These are phyloP conservation scores for Phania funesta DNA, from an alignment of 2,888 invertebrate species.

Conservation along the genomic window DNA sequence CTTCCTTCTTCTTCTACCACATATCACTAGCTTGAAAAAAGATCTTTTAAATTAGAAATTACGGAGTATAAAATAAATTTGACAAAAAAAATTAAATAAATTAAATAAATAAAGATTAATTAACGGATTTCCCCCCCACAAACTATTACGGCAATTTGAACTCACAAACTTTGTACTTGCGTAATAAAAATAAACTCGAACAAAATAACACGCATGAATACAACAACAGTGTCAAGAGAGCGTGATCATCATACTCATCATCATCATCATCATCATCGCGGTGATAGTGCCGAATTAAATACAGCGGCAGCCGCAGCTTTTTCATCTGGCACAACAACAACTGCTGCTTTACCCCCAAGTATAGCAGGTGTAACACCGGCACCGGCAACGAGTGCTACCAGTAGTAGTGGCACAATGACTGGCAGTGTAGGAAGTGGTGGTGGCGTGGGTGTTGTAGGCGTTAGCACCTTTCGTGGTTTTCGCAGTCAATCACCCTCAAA, in stretches of 20 bases:
- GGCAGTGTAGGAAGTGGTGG: slow-evolving; percentile 72
- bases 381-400: slow-evolving; percentile 61
- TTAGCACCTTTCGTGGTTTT: slow-evolving; percentile 74
- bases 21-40: slow-evolving; percentile 17
- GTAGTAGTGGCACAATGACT: slow-evolving; percentile 68
- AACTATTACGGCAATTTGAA: not conserved
- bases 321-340: slow-evolving; percentile 57
- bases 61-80: slow-evolving; percentile 15
- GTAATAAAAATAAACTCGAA: slow-evolving; percentile 8
- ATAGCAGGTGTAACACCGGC: slow-evolving; percentile 69
- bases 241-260: slow-evolving; percentile 73
- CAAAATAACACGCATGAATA: slow-evolving; percentile 60
- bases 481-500: slow-evolving; percentile 80
- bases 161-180: slow-evolving; percentile 7
- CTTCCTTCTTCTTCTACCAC: slow-evolving; percentile 20
- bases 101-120: slow-evolving; percentile 29
- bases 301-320: slow-evolving; percentile 71
- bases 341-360: slow-evolving; percentile 48
- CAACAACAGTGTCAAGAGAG: slow-evolving; percentile 79
- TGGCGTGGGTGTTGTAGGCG: slow-evolving; percentile 65
- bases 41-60: slow-evolving; percentile 6
- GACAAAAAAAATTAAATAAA: not conserved
- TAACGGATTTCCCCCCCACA: slow-evolving; percentile 17
- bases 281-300: slow-evolving; percentile 71
- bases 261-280: slow-evolving; percentile 71